phyloP scores from a whole-genome alignment of 2,797 vertebrate species.

The Glossophaga mutica region DNA sequence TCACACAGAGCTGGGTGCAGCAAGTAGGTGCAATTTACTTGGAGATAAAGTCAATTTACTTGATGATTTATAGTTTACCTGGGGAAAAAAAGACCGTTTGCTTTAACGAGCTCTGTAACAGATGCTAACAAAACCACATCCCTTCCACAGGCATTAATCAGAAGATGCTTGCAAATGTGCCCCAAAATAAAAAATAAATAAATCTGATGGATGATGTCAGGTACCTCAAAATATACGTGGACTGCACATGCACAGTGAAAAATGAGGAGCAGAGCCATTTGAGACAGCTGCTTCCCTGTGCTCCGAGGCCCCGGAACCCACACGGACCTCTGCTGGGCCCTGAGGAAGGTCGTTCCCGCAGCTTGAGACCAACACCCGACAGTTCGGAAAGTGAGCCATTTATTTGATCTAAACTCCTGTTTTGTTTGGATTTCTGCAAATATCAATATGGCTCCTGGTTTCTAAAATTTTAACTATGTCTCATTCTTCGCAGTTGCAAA shows the following conservation, averaged over 20 bases:
- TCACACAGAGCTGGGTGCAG: not conserved
- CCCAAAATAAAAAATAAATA: not conserved
- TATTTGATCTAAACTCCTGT: not conserved
- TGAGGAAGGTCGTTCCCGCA: not conserved
- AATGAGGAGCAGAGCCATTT: not conserved
- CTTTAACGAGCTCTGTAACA: not conserved
- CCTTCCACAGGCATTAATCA: not conserved
- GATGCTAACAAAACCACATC: not conserved
- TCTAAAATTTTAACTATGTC: not conserved
- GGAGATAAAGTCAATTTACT: not conserved
- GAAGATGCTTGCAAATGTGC: not conserved
- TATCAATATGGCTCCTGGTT: not conserved
- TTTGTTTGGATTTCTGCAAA: not conserved
- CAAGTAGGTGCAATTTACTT: not conserved
- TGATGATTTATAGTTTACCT: not conserved
- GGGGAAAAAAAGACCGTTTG: not conserved
- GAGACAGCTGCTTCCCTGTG: too few species aligned
- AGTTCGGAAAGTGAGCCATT: not conserved
- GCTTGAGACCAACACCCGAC: not conserved
- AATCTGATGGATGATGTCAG: not conserved
- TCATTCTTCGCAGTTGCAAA: not conserved
- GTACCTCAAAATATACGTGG: not conserved
- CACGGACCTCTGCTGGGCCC: accelerated
- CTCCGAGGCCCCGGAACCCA: not conserved
- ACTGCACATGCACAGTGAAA: not conserved